Percentiles rank a stretch among this genome's conserved stretches.
These are phyloP conservation scores for Labrus mixtus DNA, from an alignment of 2,113 vertebrate genomes.

Conservation along the genomic window DNA sequence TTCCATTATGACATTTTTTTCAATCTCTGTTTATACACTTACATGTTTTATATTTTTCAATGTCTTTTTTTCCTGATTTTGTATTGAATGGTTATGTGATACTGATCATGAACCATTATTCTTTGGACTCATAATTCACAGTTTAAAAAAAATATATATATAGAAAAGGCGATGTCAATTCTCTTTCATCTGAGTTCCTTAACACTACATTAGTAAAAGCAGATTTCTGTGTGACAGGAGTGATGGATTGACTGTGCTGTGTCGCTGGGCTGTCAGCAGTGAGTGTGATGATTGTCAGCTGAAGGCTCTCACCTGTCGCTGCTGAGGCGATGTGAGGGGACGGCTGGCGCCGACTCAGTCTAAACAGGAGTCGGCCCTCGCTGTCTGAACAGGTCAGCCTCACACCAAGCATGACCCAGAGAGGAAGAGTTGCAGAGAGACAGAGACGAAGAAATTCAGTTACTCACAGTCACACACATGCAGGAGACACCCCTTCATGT, in stretches of 20 bases:
- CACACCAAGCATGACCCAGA: conserved; percentile 38
- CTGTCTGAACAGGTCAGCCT: conserved; percentile 78
- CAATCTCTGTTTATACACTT: too few species aligned
- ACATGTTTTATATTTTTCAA: too few species aligned
- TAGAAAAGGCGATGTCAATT: not conserved
- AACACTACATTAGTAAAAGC: conserved; percentile 19
- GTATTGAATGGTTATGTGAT: too few species aligned
- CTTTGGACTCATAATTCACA: not conserved
- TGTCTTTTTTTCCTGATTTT: not conserved
- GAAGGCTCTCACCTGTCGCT: conserved; percentile 80
- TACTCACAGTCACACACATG: not conserved
- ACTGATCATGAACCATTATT: too few species aligned
- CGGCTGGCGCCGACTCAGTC: conserved; percentile 80
- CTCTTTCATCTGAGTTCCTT: conserved; percentile 20
- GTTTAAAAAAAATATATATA: not conserved
- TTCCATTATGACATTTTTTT: too few species aligned
- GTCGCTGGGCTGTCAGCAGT: conserved; percentile 61
- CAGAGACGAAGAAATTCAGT: conserved; percentile 26
- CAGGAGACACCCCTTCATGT: conserved; percentile 5
- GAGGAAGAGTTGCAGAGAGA: not conserved
- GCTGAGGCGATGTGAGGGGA: conserved; percentile 63
- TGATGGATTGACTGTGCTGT: conserved; percentile 73
- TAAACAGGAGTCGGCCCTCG: conserved; percentile 77
- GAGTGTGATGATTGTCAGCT: conserved; percentile 77
- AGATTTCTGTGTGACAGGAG: conserved; percentile 42